phyloP scores from a whole-genome alignment of 1,140 invertebrate genomes.

The Oncopodura yosiiana region DNA sequence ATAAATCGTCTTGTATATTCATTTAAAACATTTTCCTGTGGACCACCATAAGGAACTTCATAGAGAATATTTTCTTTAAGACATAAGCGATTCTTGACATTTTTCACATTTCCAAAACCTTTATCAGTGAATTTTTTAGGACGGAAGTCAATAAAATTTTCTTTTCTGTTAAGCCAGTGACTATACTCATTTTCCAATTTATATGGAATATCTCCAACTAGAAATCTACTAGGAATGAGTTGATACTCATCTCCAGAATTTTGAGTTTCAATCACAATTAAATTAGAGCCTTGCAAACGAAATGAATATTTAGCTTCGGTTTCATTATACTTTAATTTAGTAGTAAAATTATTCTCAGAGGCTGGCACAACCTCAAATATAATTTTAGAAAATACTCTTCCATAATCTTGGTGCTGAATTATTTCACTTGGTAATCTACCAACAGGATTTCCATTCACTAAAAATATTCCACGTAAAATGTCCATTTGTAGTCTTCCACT shows the following conservation, averaged over 20 bases:
- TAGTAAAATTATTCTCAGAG: constrained; percentile 12
- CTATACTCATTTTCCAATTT: neutral
- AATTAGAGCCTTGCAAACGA: neutral
- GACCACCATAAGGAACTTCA: neutral
- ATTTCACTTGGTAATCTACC: neutral
- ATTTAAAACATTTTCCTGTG: neutral
- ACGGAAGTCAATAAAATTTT: neutral
- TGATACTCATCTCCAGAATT: neutral
- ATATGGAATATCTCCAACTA: neutral
- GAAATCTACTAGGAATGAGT: neutral
- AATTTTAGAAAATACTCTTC: constrained; percentile 4
- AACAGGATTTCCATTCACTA: constrained; percentile 19
- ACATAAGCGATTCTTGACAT: no score
- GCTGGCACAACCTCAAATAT: constrained; percentile 14
- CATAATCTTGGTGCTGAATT: constrained; percentile 6
- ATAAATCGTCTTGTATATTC: neutral
- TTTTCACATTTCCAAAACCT: no score
- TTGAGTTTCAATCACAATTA: constrained; percentile 1
- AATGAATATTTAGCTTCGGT: constrained; percentile 14
- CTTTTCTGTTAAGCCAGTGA: neutral
- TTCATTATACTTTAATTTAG: no score
- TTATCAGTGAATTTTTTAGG: no score
- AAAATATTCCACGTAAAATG: constrained; percentile 15
- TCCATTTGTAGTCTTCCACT: constrained; percentile 23
- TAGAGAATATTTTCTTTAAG: neutral